Evolutionary conservation across 2,113 vertebrate genomes (phyloP).

Genomic region (Apus apus): DNA sequence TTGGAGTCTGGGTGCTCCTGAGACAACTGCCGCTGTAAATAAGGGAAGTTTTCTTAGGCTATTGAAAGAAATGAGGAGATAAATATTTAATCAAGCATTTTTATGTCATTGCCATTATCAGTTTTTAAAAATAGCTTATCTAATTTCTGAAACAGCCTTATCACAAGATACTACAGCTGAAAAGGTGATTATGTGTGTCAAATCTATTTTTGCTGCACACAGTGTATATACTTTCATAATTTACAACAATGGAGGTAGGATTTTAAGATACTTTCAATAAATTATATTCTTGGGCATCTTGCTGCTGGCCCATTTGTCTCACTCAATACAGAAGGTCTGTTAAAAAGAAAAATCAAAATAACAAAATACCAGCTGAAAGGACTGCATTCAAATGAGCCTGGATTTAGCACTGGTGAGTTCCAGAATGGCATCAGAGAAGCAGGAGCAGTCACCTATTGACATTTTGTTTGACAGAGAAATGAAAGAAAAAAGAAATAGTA

Average conservation of each 20-base stretch:
- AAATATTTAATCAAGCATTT: not conserved
- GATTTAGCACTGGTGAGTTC: not conserved
- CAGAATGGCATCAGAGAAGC: not conserved
- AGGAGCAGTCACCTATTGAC: not conserved
- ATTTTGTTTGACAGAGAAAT: not conserved
- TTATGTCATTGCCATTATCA: not conserved
- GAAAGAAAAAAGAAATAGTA: too few relatives aligned
- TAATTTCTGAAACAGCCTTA: not conserved
- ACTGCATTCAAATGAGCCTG: constrained; percentile 1
- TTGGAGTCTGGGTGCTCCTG: not conserved
- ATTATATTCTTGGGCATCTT: not conserved
- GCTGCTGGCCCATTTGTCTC: not conserved
- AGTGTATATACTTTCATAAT: not conserved
- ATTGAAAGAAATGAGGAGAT: not conserved
- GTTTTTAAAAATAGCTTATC: not conserved
- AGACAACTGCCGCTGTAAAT: not conserved
- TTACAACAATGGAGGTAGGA: not conserved
- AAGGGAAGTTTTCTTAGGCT: not conserved
- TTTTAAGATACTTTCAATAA: not conserved
- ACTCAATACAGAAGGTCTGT: not conserved
- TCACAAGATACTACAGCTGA: not conserved
- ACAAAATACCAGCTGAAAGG: not conserved
- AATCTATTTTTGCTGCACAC: not conserved
- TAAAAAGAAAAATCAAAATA: not conserved
- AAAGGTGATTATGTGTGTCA: not conserved